phyloP scores from a whole-genome alignment of 2,797 vertebrate species.

The Lagorchestes hirsutus region DNA sequence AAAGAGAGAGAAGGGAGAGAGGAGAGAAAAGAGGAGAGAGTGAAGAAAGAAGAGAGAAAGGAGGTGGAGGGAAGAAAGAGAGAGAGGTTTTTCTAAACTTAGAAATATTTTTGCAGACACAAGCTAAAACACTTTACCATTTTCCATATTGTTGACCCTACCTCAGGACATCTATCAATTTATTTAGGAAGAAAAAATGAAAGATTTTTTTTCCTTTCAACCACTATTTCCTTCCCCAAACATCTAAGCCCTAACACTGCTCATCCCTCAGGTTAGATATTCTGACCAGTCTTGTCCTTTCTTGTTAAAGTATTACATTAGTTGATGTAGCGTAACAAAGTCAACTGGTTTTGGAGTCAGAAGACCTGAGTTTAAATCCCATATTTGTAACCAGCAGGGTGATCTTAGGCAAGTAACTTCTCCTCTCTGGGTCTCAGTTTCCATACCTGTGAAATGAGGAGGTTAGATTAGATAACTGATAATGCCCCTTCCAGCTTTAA shows the following conservation, averaged over 20 bases:
- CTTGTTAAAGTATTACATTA: not conserved
- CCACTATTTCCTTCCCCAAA: not conserved
- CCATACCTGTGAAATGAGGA: not conserved
- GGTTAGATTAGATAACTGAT: not conserved
- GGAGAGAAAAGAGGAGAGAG: not conserved
- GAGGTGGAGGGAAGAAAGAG: not conserved
- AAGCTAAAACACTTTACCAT: not conserved
- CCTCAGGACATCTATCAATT: not conserved
- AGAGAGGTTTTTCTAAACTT: not conserved
- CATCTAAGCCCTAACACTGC: not conserved
- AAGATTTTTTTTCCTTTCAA: not conserved
- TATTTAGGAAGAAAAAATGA: slow-evolving; percentile 29
- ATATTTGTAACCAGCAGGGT: not conserved
- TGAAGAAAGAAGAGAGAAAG: no score
- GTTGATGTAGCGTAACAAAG: not conserved
- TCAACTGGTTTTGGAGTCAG: not conserved
- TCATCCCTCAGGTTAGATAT: not conserved
- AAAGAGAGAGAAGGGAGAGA: not conserved
- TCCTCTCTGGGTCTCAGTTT: not conserved
- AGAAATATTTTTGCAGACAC: slow-evolving; percentile 5
- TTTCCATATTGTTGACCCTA: not conserved
- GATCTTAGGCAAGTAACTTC: not conserved
- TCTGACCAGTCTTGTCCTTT: not conserved
- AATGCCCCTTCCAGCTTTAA: not conserved
- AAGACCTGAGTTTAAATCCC: not conserved